These are phyloP conservation scores for Notocelia uddmanniana DNA, from an alignment of 2,888 invertebrate species.

Conservation along the genomic window DNA sequence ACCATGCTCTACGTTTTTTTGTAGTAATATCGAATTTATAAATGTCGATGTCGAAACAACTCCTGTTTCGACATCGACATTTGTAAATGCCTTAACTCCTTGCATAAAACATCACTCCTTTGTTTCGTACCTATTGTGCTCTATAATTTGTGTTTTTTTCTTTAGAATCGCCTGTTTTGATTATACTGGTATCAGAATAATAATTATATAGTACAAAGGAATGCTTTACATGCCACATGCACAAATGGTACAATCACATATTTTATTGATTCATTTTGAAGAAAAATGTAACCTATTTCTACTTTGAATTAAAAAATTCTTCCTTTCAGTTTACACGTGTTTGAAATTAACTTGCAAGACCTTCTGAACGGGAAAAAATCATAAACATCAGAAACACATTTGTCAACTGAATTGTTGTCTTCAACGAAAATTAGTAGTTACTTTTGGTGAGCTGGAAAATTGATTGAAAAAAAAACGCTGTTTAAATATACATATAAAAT, in stretches of 20 bases:
- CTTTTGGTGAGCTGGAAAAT: too few relatives aligned
- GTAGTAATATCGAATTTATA: slow-evolving; percentile 17
- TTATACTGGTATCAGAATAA: slow-evolving; percentile 24
- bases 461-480: too few relatives aligned
- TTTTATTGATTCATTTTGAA: slow-evolving; percentile 14
- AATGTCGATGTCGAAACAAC: too few relatives aligned
- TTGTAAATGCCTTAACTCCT: slow-evolving; percentile 8
- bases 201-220: slow-evolving; percentile 26
- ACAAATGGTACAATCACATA: slow-evolving; percentile 24
- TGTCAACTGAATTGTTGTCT: not conserved
- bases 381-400: too few relatives aligned
- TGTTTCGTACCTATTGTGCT: slow-evolving; percentile 6
- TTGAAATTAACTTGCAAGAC: not conserved
- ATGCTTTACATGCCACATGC: slow-evolving; percentile 6
- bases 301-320: not conserved
- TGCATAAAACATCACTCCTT: slow-evolving; percentile 21
- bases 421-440: too few relatives aligned
- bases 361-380: too few relatives aligned
- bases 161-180: slow-evolving; percentile 27
- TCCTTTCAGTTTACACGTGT: not conserved
- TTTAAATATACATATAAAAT: too few relatives aligned
- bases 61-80: slow-evolving; percentile 26
- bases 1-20: not conserved
- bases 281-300: not conserved
- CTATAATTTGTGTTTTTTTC: slow-evolving; percentile 30